Conservation (phyloP, 2,797 vertebrate species). For the Poecile montanus region DNA sequence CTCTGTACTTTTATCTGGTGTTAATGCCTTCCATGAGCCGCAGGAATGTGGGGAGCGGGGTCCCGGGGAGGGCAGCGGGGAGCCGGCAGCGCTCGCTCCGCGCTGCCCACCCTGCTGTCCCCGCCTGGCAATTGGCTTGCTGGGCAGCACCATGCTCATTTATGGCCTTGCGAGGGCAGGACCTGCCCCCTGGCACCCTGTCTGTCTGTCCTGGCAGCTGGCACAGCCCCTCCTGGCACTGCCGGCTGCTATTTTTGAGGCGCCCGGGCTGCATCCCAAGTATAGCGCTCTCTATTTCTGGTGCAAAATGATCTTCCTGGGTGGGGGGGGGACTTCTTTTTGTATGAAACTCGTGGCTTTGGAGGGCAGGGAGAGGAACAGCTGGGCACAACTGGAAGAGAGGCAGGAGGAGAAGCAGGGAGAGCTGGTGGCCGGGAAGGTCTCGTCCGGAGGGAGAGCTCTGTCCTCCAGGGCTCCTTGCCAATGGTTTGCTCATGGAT, state of each 20-base stretch:
- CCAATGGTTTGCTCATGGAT: conserved; percentile 14
- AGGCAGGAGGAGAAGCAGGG: not conserved
- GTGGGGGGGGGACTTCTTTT: conserved; percentile 48
- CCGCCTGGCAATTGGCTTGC: not conserved
- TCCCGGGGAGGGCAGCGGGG: not conserved
- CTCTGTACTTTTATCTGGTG: conserved; percentile 3
- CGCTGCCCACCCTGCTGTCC: not conserved
- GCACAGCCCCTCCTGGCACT: conserved; percentile 54
- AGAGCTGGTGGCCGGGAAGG: not conserved
- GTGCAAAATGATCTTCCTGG: conserved; percentile 70
- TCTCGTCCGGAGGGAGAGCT: not conserved
- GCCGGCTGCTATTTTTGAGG: conserved; percentile 76
- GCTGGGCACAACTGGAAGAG: conserved; percentile 7
- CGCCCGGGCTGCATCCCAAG: conserved; percentile 73
- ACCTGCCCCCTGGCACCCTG: conserved; percentile 31
- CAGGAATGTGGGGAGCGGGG: not conserved
- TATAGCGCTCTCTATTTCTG: conserved; percentile 72
- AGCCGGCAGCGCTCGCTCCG: not conserved
- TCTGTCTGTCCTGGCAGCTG: conserved; percentile 42
- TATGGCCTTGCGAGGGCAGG: conserved; percentile 64
- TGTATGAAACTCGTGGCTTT: conserved; percentile 52
- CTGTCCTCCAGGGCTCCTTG: not conserved
- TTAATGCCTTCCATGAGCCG: conserved; percentile 45
- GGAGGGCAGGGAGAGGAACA: conserved; percentile 42
- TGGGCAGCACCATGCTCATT: conserved; percentile 63